phyloP scores from a whole-genome alignment of 2,797 vertebrate genomes.

The Alosa sapidissima region DNA sequence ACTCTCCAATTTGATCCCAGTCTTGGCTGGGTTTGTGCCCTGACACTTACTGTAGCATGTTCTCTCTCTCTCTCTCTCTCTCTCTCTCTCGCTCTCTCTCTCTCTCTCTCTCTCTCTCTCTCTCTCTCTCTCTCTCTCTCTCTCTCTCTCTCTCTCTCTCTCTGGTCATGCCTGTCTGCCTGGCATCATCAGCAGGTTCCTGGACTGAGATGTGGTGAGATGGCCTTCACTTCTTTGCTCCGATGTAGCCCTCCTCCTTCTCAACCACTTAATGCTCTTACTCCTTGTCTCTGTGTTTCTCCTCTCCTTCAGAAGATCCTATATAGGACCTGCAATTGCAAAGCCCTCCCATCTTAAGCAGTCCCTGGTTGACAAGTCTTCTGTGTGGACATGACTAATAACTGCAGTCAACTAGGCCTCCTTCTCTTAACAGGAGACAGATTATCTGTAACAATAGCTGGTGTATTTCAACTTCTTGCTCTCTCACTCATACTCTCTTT shows the following conservation, averaged over 20 bases:
- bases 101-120: neutral
- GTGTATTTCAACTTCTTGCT: neutral
- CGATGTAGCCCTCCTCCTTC: constrained; percentile 24
- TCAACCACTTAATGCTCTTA: constrained; percentile 49
- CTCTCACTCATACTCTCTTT: neutral
- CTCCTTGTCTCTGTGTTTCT: neutral
- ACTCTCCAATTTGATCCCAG: too few relatives aligned
- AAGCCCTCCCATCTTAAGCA: neutral
- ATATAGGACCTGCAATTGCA: neutral
- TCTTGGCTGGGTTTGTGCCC: too few relatives aligned
- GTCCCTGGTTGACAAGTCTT: neutral
- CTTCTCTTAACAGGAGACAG: neutral
- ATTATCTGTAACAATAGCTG: neutral
- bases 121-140: neutral
- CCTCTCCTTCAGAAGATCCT: constrained; percentile 28
- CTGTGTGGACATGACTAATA: neutral
- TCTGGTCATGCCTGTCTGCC: neutral
- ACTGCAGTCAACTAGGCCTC: neutral
- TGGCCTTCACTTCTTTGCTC: neutral
- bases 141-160: neutral
- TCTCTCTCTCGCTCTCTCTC: neutral
- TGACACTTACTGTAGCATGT: too few relatives aligned
- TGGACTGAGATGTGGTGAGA: neutral
- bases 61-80: neutral
- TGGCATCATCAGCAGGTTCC: neutral